These are phyloP conservation scores for Gryon sp. DNA, from an alignment of 1,140 invertebrate species.

Conservation along the genomic window DNA sequence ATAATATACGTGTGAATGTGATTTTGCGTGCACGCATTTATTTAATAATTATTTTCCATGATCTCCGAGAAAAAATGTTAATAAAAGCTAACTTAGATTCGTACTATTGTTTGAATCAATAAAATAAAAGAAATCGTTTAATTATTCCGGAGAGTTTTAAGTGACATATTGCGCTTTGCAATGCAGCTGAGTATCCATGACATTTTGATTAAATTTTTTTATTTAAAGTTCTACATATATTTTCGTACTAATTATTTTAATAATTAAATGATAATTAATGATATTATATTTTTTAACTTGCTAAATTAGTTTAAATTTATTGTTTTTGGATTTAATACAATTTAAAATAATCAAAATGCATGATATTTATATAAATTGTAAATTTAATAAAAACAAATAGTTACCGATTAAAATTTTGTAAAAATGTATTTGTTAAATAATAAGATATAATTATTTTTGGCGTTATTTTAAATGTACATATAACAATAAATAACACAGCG, in stretches of 20 bases:
- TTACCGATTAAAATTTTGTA: no score
- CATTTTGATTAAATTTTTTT: constrained; percentile 10
- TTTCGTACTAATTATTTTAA: background rate
- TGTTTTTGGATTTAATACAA: no score
- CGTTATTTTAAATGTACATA: constrained; percentile 33
- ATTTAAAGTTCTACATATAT: constrained; percentile 9
- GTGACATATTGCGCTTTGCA: constrained; percentile 27
- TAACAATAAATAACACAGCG: no score
- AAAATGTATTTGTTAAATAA: no score
- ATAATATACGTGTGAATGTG: constrained; percentile 10
- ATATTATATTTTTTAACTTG: no score
- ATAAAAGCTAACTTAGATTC: no score
- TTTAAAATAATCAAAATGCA: no score
- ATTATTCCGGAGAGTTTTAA: no score
- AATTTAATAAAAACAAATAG: background rate
- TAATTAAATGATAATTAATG: no score
- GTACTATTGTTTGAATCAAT: no score
- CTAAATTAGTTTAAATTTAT: no score
- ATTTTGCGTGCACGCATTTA: background rate
- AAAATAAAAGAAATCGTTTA: no score
- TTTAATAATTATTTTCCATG: constrained; percentile 9
- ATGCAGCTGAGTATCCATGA: constrained; percentile 23
- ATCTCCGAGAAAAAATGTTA: constrained; percentile 1
- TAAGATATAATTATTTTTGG: constrained; percentile 9
- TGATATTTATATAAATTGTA: background rate